phyloP scores from a whole-genome alignment of 2,113 vertebrate species.

The Salvelinus fontinalis region DNA sequence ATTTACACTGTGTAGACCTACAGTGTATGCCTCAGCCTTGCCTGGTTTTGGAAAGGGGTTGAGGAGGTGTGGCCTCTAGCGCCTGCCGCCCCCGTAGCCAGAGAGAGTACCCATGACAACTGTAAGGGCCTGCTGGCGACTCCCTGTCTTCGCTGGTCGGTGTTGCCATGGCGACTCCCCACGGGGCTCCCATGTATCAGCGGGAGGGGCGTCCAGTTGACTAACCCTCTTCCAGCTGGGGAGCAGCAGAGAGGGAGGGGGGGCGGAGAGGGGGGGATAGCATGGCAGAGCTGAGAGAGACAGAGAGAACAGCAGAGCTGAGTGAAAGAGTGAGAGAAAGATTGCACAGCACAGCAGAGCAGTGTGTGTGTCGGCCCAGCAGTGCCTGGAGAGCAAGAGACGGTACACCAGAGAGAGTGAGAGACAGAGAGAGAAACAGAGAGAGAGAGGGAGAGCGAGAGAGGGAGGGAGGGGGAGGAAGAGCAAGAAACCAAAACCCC shows the following conservation, averaged over 20 bases:
- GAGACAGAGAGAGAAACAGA: slow-evolving; percentile 41
- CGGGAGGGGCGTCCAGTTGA: slow-evolving; percentile 76
- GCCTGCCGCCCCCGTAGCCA: slow-evolving; percentile 68
- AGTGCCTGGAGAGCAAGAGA: too few relatives aligned
- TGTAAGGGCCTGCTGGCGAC: slow-evolving; percentile 74
- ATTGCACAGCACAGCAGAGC: slow-evolving; percentile 31
- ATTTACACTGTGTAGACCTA: slow-evolving; percentile 14
- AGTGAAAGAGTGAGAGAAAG: background rate
- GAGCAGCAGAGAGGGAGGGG: slow-evolving; percentile 23
- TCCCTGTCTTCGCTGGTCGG: slow-evolving; percentile 76
- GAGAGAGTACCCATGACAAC: slow-evolving; percentile 77
- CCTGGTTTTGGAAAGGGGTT: slow-evolving; percentile 60
- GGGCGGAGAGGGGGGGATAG: background rate
- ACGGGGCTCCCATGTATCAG: slow-evolving; percentile 74
- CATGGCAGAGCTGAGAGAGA: slow-evolving; percentile 5
- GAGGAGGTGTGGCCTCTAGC: slow-evolving; percentile 66
- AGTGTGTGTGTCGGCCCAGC: too few relatives aligned
- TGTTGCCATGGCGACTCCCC: slow-evolving; percentile 77
- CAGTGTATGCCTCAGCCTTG: slow-evolving; percentile 47
- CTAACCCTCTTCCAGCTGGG: slow-evolving; percentile 74
- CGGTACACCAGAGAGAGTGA: slow-evolving; percentile 39
- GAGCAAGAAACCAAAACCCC: slow-evolving; percentile 36
- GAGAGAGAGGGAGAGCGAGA: slow-evolving; percentile 33
- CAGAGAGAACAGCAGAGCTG: background rate
- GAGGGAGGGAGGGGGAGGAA: slow-evolving; percentile 28